Conservation (phyloP, 2,797 vertebrate species). For the Naso thynnoides region DNA sequence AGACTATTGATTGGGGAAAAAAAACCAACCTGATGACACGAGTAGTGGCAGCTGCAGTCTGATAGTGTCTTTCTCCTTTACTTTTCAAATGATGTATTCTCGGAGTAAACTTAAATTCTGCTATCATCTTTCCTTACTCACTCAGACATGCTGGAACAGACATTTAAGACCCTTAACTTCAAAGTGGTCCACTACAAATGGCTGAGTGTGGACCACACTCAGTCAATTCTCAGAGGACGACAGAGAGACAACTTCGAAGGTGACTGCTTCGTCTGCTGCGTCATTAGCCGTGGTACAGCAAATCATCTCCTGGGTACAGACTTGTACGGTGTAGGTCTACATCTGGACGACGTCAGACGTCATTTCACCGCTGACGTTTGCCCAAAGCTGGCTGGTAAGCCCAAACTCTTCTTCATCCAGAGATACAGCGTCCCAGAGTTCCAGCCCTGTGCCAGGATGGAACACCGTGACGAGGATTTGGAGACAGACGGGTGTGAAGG, state of each 20-base stretch:
- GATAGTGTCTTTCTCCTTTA: neutral
- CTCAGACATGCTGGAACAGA: constrained; percentile 83
- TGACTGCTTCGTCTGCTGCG: constrained; percentile 88
- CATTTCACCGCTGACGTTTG: constrained; percentile 86
- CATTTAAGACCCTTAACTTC: constrained; percentile 87
- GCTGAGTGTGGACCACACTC: constrained; percentile 56
- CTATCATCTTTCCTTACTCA: constrained; percentile 37
- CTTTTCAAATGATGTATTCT: neutral
- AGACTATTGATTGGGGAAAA: neutral
- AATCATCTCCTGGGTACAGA: constrained; percentile 86
- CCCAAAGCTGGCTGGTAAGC: constrained; percentile 88
- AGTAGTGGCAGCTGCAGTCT: neutral
- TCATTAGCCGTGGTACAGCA: constrained; percentile 88
- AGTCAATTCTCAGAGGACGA: constrained; percentile 58
- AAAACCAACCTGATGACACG: too few relatives aligned
- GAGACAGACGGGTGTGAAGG: constrained; percentile 83
- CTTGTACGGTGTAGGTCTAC: constrained; percentile 61
- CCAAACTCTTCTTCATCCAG: constrained; percentile 96
- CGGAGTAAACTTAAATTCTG: neutral
- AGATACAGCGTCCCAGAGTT: constrained; percentile 80
- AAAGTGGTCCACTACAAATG: constrained; percentile 71
- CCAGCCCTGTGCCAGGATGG: constrained; percentile 23
- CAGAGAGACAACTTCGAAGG: constrained; percentile 69
- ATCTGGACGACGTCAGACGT: constrained; percentile 80
- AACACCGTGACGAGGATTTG: constrained; percentile 62